phyloP scores from a whole-genome alignment of 2,888 invertebrate species.

The Pristionchus entomophagus region DNA sequence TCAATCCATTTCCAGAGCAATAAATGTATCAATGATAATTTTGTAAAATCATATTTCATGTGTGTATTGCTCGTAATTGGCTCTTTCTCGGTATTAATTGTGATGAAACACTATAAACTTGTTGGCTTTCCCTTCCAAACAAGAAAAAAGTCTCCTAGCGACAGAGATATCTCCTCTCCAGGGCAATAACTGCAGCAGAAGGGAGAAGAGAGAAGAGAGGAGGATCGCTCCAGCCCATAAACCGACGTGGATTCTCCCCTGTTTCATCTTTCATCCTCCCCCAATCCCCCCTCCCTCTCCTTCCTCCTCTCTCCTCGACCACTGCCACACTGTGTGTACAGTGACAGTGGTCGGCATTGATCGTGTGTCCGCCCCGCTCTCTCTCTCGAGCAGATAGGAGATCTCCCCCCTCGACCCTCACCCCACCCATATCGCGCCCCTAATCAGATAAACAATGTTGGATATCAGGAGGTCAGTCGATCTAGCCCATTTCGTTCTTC shows the following conservation, averaged over 20 bases:
- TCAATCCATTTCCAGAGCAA: too few relatives aligned
- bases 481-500: background rate
- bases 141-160: too few relatives aligned
- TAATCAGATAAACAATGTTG: constrained; percentile 7
- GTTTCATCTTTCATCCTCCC: constrained; percentile 2
- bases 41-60: too few relatives aligned
- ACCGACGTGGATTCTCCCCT: constrained; percentile 29
- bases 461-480: constrained; percentile 40
- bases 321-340: constrained; percentile 42
- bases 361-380: constrained; percentile 23
- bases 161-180: background rate
- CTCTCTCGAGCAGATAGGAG: constrained; percentile 21
- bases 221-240: background rate
- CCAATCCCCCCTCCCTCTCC: background rate
- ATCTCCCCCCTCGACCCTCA: constrained; percentile 15
- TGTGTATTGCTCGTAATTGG: too few relatives aligned
- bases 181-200: background rate
- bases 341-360: constrained; percentile 46
- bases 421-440: background rate
- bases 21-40: too few relatives aligned
- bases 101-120: too few relatives aligned
- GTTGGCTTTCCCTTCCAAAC: too few relatives aligned
- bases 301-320: constrained; percentile 18
- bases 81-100: too few relatives aligned
- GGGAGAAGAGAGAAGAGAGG: too few relatives aligned